phyloP scores from a whole-genome alignment of 2,797 vertebrate species.

The Danionella dracula region DNA sequence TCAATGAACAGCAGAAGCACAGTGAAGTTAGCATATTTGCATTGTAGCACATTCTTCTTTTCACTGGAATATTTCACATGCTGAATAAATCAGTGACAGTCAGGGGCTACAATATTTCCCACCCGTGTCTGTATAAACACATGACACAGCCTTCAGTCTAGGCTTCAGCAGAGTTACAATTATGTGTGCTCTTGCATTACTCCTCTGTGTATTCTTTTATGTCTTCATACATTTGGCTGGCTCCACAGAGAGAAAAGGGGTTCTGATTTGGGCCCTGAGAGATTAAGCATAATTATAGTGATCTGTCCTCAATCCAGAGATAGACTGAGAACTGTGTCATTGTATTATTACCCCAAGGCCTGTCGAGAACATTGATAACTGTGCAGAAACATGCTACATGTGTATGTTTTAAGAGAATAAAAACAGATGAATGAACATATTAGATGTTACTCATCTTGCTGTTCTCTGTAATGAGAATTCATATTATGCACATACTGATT shows the following conservation, averaged over 20 bases:
- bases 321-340: conserved; percentile 76
- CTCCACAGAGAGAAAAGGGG: conserved; percentile 49
- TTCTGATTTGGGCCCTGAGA: conserved; percentile 56
- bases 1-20: conserved; percentile 4
- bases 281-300: conserved; percentile 76
- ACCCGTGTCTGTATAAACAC: conserved; percentile 6
- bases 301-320: conserved; percentile 76
- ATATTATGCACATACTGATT: too few species aligned
- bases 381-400: conserved; percentile 21
- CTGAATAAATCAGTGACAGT: conserved; percentile 19
- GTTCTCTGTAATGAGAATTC: too few species aligned
- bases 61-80: conserved; percentile 28
- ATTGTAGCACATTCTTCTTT: conserved; percentile 30
- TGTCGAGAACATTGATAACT: conserved; percentile 49
- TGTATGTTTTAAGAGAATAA: conserved; percentile 21
- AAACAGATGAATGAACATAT: background rate
- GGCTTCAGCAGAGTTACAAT: background rate
- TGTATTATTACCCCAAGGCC: conserved; percentile 67
- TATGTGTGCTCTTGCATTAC: conserved; percentile 26
- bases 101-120: conserved; percentile 21
- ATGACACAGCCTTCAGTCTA: conserved; percentile 42
- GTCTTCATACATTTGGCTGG: conserved; percentile 37
- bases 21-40: conserved; percentile 44
- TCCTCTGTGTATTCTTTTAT: conserved; percentile 52
- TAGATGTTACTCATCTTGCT: too few species aligned